These are phyloP conservation scores for Bradypodion ventrale DNA, from an alignment of 2,797 vertebrate species.

Conservation along the genomic window DNA sequence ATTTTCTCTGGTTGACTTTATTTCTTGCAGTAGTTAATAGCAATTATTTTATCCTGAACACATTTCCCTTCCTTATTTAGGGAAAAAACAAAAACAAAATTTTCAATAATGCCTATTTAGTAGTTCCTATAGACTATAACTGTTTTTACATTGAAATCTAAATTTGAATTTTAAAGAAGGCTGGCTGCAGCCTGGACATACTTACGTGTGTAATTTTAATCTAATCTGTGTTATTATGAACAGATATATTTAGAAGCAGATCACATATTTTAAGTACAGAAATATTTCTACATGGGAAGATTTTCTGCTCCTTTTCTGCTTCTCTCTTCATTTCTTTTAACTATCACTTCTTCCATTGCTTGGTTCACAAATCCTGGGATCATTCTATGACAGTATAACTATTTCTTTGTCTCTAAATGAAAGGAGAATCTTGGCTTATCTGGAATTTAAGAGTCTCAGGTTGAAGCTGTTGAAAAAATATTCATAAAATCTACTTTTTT, in stretches of 20 bases:
- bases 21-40: neutral
- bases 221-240: no score
- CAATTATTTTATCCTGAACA: neutral
- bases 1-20: neutral
- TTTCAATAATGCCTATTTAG: neutral
- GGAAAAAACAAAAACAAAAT: no score
- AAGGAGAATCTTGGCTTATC: neutral
- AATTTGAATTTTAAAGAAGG: neutral
- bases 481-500: neutral
- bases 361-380: neutral
- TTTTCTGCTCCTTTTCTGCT: neutral
- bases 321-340: neutral
- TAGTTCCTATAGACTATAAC: neutral
- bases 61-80: neutral
- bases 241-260: neutral
- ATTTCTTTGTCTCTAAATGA: neutral
- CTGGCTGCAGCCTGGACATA: no score
- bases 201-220: no score
- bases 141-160: neutral
- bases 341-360: neutral
- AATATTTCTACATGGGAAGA: neutral
- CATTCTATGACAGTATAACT: neutral
- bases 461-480: neutral
- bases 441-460: neutral
- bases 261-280: neutral